A percentile compares a stretch with the other conserved stretches of the same genome.
Evolutionary conservation across 2,113 vertebrate species (phyloP).

Genomic region (Chionodraco myersi): DNA sequence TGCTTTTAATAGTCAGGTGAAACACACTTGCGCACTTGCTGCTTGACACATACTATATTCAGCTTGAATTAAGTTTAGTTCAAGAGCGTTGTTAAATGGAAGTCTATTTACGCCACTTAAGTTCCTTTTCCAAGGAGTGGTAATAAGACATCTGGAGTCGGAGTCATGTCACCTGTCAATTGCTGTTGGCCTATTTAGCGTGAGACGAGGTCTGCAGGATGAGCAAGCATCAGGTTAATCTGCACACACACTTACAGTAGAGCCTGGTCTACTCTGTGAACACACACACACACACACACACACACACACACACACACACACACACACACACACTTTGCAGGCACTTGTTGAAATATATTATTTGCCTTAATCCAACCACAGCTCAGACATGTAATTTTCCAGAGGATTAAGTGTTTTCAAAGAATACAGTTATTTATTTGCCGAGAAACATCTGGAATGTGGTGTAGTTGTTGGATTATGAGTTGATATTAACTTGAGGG

Average conservation of each 20-base stretch:
- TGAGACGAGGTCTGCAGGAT: conserved; percentile 50
- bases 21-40: not conserved
- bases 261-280: conserved; percentile 35
- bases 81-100: not conserved
- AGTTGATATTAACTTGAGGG: conserved; percentile 58
- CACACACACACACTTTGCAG: conserved; percentile 11
- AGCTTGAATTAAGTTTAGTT: not conserved
- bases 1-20: conserved; percentile 6
- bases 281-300: conserved; percentile 17
- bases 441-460: conserved; percentile 61
- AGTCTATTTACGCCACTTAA: not conserved
- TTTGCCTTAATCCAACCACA: conserved; percentile 62
- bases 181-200: conserved; percentile 60
- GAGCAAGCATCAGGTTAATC: conserved; percentile 64
- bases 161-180: conserved; percentile 51
- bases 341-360: conserved; percentile 44
- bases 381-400: conserved; percentile 52
- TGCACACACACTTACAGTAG: conserved; percentile 48
- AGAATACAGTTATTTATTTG: conserved; percentile 63
- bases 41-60: not conserved
- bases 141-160: conserved; percentile 53
- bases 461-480: conserved; percentile 57
- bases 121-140: conserved; percentile 20
- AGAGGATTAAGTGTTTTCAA: conserved; percentile 56
- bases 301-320: conserved; percentile 38